Base-by-base conservation (phyloP, 2,113 vertebrate species). In the Stercorarius parasiticus region DNA sequence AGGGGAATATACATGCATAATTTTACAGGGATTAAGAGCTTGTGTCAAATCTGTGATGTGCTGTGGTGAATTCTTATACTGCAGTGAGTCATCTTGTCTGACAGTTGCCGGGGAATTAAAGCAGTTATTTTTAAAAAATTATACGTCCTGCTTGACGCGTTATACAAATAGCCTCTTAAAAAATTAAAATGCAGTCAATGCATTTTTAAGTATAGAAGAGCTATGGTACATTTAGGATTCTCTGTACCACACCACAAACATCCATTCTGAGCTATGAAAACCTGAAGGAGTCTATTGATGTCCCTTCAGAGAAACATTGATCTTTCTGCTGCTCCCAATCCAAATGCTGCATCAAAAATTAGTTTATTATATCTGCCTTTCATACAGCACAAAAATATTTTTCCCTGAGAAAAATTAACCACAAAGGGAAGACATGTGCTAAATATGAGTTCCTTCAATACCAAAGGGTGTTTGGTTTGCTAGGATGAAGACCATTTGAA, bases 71-170 rank as follows among this genome's bases (percentile, higher is more conserved):
- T 95, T 95, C 90, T 94, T 83, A 76, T 40, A 38, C 82, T 86
- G 93, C 71, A 79, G 89, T 95, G 93, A 98, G 81, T 96, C 95
- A 97, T 95, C 87, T 52, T 62, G 93, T 93, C 95, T 96, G 95
- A 97, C 96, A 97, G 92, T 96, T 97, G 91, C 91, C 3, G 86
- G 69, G 93, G 91, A 96, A 97, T 97, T 97, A 97, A 96, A 95
- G 94, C 90, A 96, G 87, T 89, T 96, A 96, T 95, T 97, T 97
- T 97, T 83, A 89, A 95, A 94, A 88, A 95, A 98, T 95, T 90
- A 84, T 93, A 96, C 84, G 91, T 97, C 96, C 94, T 97, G 85
- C 85, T 91, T 96, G 95, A 96, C 84, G 29, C 16, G n/a, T 91
- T 89, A 91, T 94, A 97, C 90, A 97, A 94, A 97, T 93, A 96